Evolutionary conservation across 2,113 vertebrate species (phyloP).

Genomic region (Ibidorhyncha struthersii): DNA sequence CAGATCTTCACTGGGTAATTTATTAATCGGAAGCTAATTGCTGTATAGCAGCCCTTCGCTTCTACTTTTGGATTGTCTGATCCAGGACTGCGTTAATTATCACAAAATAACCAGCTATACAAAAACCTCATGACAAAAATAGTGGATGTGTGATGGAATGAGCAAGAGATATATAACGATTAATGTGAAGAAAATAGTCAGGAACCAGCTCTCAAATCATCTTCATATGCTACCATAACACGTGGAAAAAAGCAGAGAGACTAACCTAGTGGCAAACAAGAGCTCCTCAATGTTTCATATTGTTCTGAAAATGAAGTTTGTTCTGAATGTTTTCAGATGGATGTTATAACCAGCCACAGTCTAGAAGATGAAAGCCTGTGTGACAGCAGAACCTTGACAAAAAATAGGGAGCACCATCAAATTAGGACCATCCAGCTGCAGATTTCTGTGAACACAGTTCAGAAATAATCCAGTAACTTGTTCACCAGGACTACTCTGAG

Average conservation of each 20-base stretch:
- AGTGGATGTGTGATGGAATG: not conserved
- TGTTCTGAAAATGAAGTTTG: not conserved
- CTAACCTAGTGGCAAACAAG: not conserved
- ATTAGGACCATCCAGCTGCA: not conserved
- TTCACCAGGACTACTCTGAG: not conserved
- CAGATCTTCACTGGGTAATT: not conserved
- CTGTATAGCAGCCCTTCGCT: not conserved
- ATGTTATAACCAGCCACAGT: not conserved
- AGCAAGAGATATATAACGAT: not conserved
- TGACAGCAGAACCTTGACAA: not conserved
- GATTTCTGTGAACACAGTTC: not conserved
- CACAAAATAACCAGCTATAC: not conserved
- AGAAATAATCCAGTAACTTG: not conserved
- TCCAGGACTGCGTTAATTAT: not conserved
- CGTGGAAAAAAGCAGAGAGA: not conserved
- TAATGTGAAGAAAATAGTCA: not conserved
- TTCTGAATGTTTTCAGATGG: not conserved
- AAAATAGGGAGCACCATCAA: not conserved
- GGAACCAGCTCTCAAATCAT: not conserved
- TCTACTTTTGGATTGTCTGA: not conserved
- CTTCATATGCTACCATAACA: not conserved
- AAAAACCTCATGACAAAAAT: not conserved
- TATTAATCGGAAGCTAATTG: not conserved
- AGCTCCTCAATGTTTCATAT: not conserved
- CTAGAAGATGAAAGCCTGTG: not conserved